Evolutionary conservation across 2,113 vertebrate species (phyloP).

Genomic region (Azemiops feae): DNA sequence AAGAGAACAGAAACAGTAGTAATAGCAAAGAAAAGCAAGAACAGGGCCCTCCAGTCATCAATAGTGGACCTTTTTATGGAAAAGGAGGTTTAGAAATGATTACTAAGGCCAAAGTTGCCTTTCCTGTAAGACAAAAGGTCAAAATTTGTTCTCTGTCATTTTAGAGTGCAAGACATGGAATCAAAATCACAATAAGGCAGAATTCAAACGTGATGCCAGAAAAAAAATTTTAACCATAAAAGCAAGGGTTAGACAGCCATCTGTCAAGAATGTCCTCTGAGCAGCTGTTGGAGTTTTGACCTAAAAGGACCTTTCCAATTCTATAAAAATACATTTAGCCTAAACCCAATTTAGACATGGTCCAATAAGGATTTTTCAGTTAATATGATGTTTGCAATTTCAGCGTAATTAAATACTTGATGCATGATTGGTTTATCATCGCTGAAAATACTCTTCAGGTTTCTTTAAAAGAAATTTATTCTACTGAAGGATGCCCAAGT

Average conservation of each 20-base stretch:
- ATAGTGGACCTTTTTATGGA: neutral
- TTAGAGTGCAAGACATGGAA: neutral
- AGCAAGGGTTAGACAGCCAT: neutral
- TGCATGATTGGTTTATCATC: neutral
- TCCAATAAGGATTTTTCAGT: neutral
- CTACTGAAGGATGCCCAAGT: neutral
- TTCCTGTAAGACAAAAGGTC: neutral
- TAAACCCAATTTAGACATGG: neutral
- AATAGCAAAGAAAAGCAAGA: neutral
- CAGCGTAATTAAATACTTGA: neutral
- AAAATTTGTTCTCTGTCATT: neutral
- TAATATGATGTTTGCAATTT: neutral
- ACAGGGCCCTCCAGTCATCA: neutral
- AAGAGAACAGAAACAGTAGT: neutral
- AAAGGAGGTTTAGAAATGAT: neutral
- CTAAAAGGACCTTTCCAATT: neutral
- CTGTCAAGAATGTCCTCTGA: neutral
- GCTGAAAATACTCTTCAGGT: neutral
- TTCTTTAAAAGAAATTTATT: neutral
- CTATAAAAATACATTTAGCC: neutral
- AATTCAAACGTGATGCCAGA: neutral
- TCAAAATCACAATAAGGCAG: neutral
- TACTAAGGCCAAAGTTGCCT: no score
- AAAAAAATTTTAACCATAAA: neutral
- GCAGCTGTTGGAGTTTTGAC: neutral